These are phyloP conservation scores for Platichthys flesus DNA, from an alignment of 2,113 vertebrate genomes.

Conservation along the genomic window DNA sequence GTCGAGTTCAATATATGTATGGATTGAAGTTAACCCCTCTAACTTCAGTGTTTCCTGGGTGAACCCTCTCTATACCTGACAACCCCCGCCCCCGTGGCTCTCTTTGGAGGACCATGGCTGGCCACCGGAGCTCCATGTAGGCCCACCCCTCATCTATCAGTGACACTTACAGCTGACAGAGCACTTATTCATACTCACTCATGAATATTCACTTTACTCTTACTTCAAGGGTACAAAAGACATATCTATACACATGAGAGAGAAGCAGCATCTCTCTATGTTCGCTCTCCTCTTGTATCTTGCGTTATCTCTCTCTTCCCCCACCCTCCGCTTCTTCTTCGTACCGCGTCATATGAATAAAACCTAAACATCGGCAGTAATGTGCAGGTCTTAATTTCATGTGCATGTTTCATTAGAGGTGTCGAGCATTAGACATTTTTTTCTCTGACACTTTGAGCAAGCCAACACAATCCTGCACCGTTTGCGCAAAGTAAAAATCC, in stretches of 20 bases:
- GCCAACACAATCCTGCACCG: constrained; percentile 91
- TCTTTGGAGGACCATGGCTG: constrained; percentile 63
- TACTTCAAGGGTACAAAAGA: constrained; percentile 82
- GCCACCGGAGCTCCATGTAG: constrained; percentile 72
- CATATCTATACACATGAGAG: constrained; percentile 79
- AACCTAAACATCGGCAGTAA: constrained; percentile 58
- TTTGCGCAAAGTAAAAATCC: constrained; percentile 89
- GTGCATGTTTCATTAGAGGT: constrained; percentile 89
- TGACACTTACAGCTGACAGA: constrained; percentile 88
- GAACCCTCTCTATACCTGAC: constrained; percentile 30
- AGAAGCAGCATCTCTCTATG: constrained; percentile 64
- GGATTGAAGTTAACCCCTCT: constrained; percentile 42
- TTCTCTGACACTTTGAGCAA: constrained; percentile 87
- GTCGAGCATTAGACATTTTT: constrained; percentile 84
- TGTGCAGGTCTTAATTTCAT: constrained; percentile 86
- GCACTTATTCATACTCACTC: constrained; percentile 88
- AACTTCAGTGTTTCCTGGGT: constrained; percentile 40
- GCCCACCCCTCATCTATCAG: constrained; percentile 89
- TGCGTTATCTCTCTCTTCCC: not conserved
- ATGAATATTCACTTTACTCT: constrained; percentile 89
- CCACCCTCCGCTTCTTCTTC: constrained; percentile 18
- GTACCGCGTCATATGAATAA: constrained; percentile 59
- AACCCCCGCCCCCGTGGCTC: constrained; percentile 45
- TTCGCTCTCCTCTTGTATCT: constrained; percentile 29
- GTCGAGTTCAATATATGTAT: constrained; percentile 27